Evolutionary conservation across 1,140 invertebrate species (phyloP).

Genomic region (Stegodyphus dumicola): DNA sequence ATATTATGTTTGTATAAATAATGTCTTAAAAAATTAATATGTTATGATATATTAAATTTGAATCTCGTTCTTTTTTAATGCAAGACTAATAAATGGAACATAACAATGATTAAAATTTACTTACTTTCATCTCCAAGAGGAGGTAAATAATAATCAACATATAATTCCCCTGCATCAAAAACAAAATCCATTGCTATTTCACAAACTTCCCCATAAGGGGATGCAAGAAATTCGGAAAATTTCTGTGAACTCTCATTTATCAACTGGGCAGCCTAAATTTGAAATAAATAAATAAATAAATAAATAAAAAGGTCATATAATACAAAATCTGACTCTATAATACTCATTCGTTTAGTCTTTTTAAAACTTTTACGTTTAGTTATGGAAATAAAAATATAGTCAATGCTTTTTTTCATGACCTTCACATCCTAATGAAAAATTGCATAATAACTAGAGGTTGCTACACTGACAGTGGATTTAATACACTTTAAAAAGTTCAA

Average conservation of each 20-base stretch:
- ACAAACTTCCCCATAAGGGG: constrained; percentile 53
- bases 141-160: constrained; percentile 44
- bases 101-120: background rate
- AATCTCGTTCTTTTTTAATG: background rate
- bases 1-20: too few species aligned
- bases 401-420: too few species aligned
- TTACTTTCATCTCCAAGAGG: constrained; percentile 58
- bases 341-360: too few species aligned
- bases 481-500: too few species aligned
- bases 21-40: background rate
- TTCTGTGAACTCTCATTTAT: constrained; percentile 29
- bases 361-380: too few species aligned
- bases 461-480: too few species aligned
- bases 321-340: too few species aligned
- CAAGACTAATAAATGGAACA: background rate
- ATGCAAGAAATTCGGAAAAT: constrained; percentile 37
- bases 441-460: too few species aligned
- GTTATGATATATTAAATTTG: background rate
- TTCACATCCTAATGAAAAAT: too few species aligned
- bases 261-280: constrained; percentile 9
- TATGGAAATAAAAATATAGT: too few species aligned
- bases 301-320: too few species aligned
- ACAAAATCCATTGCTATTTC: constrained; percentile 37
- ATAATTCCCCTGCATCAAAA: constrained; percentile 39
- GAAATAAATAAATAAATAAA: too few species aligned